A percentile compares a stretch with the other conserved stretches of the same genome.
phyloP scores from a whole-genome alignment of 1,140 invertebrate species.

The Myzus persicae region DNA sequence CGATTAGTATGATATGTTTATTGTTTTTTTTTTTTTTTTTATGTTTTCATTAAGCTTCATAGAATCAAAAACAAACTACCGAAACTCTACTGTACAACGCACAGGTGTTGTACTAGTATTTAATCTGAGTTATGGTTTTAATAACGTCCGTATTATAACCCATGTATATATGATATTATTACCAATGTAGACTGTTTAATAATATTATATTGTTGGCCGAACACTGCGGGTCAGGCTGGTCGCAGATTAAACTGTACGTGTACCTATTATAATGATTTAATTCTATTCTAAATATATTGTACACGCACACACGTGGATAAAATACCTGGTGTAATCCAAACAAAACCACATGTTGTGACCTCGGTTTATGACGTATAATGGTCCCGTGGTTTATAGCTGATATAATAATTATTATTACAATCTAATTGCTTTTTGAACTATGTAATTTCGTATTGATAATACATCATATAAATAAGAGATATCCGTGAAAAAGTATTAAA shows the following conservation, averaged over 20 bases:
- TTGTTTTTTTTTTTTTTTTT: too few relatives aligned
- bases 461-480: too few relatives aligned
- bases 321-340: too few relatives aligned
- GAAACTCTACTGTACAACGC: too few relatives aligned
- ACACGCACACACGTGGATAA: not conserved
- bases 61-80: too few relatives aligned
- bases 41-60: too few relatives aligned
- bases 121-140: not conserved
- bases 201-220: not conserved
- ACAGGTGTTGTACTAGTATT: not conserved
- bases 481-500: not conserved
- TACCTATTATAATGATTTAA: not conserved
- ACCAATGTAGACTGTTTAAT: not conserved
- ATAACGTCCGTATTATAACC: not conserved
- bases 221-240: not conserved
- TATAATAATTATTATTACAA: not conserved
- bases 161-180: not conserved
- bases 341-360: not conserved
- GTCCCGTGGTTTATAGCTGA: not conserved
- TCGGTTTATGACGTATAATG: not conserved
- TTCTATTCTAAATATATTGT: not conserved
- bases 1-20: too few relatives aligned
- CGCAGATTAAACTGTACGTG: not conserved
- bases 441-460: not conserved
- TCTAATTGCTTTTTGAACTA: not conserved